These are phyloP conservation scores for Oophaga pumilio DNA, from an alignment of 2,113 vertebrate species.

Conservation along the genomic window DNA sequence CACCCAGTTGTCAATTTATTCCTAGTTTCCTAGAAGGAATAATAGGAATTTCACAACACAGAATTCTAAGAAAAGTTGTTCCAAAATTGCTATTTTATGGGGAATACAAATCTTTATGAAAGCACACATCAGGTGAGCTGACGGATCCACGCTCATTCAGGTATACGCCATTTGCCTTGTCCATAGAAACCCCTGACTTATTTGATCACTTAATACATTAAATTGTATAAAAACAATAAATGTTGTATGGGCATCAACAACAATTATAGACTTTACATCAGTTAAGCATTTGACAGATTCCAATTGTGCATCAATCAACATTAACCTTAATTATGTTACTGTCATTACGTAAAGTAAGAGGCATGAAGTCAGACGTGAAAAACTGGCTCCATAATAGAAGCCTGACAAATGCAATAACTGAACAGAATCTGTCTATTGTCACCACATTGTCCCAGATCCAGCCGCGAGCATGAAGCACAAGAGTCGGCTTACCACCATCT, in stretches of 20 bases:
- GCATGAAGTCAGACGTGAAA: constrained; percentile 42
- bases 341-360: not conserved
- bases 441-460: not conserved
- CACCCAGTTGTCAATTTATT: too few species aligned
- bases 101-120: too few species aligned
- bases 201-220: not conserved
- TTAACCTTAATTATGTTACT: constrained; percentile 15
- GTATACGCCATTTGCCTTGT: not conserved
- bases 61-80: too few species aligned
- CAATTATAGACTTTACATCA: not conserved
- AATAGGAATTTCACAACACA: too few species aligned
- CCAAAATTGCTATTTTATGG: too few species aligned
- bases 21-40: too few species aligned
- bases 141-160: not conserved
- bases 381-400: constrained; percentile 9
- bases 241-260: not conserved
- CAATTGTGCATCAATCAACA: constrained; percentile 37
- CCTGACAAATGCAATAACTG: not conserved
- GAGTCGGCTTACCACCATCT: not conserved
- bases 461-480: not conserved
- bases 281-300: constrained; percentile 12
- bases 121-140: too few species aligned
- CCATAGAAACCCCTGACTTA: not conserved
- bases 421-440: not conserved
- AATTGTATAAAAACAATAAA: not conserved